Conservation (phyloP, 2,113 vertebrate species). For the Collichthys lucidus region DNA sequence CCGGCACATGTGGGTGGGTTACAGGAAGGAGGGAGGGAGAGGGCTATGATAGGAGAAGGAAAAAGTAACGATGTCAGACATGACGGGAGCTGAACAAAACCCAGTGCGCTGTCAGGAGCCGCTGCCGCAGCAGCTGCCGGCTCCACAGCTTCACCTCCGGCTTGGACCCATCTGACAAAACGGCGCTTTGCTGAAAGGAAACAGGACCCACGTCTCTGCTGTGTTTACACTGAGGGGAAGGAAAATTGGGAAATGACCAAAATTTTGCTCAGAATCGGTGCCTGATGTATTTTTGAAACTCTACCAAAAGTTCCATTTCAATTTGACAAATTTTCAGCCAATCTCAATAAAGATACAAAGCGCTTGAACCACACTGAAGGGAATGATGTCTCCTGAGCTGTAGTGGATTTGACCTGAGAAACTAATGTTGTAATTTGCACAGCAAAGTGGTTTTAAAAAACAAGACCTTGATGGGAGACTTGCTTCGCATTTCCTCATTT, state of each 20-base stretch:
- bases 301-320: neutral
- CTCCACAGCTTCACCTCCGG: constrained; percentile 52
- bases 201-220: constrained; percentile 10
- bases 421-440: constrained; percentile 47
- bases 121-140: constrained; percentile 32
- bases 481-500: constrained; percentile 22
- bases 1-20: constrained; percentile 56
- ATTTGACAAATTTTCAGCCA: neutral
- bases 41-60: constrained; percentile 58
- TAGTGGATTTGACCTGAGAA: constrained; percentile 43
- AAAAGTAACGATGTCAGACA: constrained; percentile 69
- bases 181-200: constrained; percentile 8
- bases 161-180: constrained; percentile 47
- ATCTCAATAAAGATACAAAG: neutral
- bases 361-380: neutral
- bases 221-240: neutral
- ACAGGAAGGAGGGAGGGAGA: constrained; percentile 32
- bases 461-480: constrained; percentile 48
- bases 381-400: neutral
- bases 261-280: neutral
- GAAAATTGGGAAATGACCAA: neutral
- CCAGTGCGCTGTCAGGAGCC: constrained; percentile 51
- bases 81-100: constrained; percentile 70
- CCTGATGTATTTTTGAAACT: neutral
- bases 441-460: constrained; percentile 53